phyloP scores from a whole-genome alignment of 1,140 invertebrate species.

The Ceratosolen solmsi region DNA sequence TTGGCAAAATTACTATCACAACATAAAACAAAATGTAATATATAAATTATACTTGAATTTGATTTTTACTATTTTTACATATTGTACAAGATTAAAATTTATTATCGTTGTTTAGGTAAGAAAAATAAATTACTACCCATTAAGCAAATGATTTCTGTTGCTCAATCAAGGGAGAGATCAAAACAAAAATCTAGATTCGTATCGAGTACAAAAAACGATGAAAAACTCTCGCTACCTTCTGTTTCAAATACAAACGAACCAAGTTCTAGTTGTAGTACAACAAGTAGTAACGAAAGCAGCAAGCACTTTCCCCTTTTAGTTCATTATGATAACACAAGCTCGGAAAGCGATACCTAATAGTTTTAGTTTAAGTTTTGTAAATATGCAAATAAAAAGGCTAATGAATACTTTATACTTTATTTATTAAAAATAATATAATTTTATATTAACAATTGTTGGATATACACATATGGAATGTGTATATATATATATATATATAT shows the following conservation, averaged over 20 bases:
- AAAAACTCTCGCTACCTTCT: slow-evolving; percentile 41
- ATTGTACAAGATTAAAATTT: neutral
- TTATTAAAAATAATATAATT: slow-evolving; percentile 49
- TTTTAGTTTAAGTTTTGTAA: slow-evolving; percentile 51
- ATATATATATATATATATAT: neutral
- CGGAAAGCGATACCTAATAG: slow-evolving; percentile 66
- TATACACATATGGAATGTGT: too few species aligned
- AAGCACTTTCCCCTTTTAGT: slow-evolving; percentile 60
- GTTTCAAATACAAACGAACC: slow-evolving; percentile 50
- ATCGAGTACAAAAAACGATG: slow-evolving; percentile 38
- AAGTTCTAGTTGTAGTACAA: slow-evolving; percentile 1
- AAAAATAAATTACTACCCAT: slow-evolving; percentile 54
- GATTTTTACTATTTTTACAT: neutral
- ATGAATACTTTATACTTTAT: slow-evolving; percentile 39
- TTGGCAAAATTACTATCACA: slow-evolving; percentile 81
- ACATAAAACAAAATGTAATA: slow-evolving; percentile 42
- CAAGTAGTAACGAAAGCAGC: slow-evolving; percentile 41
- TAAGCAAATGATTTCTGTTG: slow-evolving; percentile 62
- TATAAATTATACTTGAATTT: neutral
- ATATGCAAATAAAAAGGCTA: slow-evolving; percentile 52
- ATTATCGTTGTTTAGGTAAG: slow-evolving; percentile 55
- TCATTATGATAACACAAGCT: slow-evolving; percentile 68
- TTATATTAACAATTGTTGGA: too few species aligned
- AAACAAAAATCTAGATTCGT: slow-evolving; percentile 48
- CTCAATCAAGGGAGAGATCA: slow-evolving; percentile 59